These are phyloP conservation scores for Zeugodacus cucurbitae DNA, from an alignment of 1,140 invertebrate genomes.

Conservation along the genomic window DNA sequence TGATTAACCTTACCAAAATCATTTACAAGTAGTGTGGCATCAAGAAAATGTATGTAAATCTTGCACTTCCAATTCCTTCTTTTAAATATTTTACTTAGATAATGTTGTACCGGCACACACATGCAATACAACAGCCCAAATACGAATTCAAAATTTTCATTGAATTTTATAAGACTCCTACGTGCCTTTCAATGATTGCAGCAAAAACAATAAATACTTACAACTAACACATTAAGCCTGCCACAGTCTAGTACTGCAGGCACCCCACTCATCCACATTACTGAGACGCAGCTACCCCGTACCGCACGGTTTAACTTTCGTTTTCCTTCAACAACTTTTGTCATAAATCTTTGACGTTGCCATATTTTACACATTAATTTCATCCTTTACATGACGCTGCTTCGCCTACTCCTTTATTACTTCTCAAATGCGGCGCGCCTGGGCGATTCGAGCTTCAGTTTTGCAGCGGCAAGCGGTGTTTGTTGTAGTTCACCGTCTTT, in stretches of 20 bases:
- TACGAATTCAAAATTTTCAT: background rate
- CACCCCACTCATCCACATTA: no score
- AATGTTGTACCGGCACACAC: no score
- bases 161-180: background rate
- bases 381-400: background rate
- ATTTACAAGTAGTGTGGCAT: background rate
- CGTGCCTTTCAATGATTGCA: background rate
- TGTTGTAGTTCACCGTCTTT: background rate
- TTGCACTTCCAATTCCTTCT: no score
- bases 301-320: background rate
- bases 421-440: background rate
- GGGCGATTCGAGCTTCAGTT: background rate
- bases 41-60: no score
- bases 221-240: background rate
- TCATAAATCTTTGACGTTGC: conserved; percentile 30
- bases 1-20: no score
- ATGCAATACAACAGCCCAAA: no score
- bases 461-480: background rate
- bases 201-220: background rate
- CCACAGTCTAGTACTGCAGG: background rate
- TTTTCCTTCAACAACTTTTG: background rate
- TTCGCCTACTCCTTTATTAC: background rate
- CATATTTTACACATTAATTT: conserved; percentile 31
- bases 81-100: no score
- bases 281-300: background rate